Evolutionary conservation across 2,113 vertebrate species (phyloP), one percentile per base, ranked within the genome.

Genomic region (Eonycteris spelaea): DNA sequence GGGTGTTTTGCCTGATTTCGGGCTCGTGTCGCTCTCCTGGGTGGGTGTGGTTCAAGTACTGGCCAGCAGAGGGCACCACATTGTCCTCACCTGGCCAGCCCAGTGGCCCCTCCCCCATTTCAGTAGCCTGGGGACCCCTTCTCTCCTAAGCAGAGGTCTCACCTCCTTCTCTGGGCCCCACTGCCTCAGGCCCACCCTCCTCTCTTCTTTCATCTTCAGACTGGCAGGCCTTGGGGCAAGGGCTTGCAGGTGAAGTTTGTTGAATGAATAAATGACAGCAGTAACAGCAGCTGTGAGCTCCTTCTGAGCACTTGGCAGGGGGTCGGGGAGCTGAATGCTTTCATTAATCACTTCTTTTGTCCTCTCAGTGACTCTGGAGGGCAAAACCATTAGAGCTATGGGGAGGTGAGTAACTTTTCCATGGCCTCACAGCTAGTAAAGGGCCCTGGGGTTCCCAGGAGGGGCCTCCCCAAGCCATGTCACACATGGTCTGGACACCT

Each of bases 301-400:
- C 38, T 1, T 33, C 43, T 5, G 6, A 28, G 57, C 30, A 3
- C 57, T 30, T 14, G 2, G 1, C 45, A 3, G 26, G 18, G 21
- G 6, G 21, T 30, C 15, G 13, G 77, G 74, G 21, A 4, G 53
- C 11, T 28, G 89, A 21, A 30, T 2, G 4, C 35, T 57, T 28
- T 35, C 51, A 30, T 16, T 33, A 12, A 4, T 5, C 38, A 18
- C 33, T 26, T 65, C 33, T 59, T 35, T 53, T 73, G 26, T n/a
- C 21, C 24, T 51, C 33, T 0, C 6, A 1, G 57, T 6, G 82
- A 57, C 45, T 73, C 1, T 6, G 7, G 38, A 55, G 63, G 55
- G n/a, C 26, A 40, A 45, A 28, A 7, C 18, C 1, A 1, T 26
- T 7, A 26, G 35, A 70, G 12, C 18, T 9, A 2, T 1, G 24